phyloP scores from a whole-genome alignment of 2,888 invertebrate species.

The Eilema depressum region DNA sequence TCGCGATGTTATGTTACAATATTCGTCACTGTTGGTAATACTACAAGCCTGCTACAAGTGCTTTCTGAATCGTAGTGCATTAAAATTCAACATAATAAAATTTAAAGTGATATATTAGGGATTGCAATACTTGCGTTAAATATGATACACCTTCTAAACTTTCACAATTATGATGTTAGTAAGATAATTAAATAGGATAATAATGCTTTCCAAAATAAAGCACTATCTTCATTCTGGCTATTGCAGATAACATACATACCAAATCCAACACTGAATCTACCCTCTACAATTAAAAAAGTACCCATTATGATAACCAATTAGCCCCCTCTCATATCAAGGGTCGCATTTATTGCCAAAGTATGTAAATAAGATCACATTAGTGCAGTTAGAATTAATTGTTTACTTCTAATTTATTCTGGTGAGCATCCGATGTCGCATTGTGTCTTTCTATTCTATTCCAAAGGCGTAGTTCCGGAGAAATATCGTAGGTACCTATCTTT shows the following conservation, averaged over 20 bases:
- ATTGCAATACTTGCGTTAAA: no score
- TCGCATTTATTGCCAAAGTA: constrained; percentile 47
- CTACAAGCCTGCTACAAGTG: no score
- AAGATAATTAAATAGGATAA: no score
- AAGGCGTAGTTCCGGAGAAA: constrained; percentile 31
- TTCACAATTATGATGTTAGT: no score
- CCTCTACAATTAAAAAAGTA: constrained; percentile 26
- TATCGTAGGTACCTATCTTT: background rate
- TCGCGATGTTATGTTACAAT: no score
- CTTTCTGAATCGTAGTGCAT: no score
- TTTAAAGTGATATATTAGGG: no score
- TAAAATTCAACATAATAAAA: no score
- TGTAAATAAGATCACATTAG: constrained; percentile 52
- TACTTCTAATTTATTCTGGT: constrained; percentile 54
- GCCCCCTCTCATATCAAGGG: constrained; percentile 39
- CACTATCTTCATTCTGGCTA: background rate
- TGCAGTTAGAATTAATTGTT: constrained; percentile 53
- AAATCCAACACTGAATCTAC: background rate
- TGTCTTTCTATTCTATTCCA: no score
- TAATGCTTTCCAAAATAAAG: background rate
- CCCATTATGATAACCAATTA: constrained; percentile 48
- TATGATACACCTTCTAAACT: no score
- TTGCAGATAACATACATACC: background rate
- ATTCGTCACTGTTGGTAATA: no score
- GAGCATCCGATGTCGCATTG: constrained; percentile 17